These are phyloP conservation scores for Apamea sordens DNA, from an alignment of 2,888 invertebrate species.

Conservation along the genomic window DNA sequence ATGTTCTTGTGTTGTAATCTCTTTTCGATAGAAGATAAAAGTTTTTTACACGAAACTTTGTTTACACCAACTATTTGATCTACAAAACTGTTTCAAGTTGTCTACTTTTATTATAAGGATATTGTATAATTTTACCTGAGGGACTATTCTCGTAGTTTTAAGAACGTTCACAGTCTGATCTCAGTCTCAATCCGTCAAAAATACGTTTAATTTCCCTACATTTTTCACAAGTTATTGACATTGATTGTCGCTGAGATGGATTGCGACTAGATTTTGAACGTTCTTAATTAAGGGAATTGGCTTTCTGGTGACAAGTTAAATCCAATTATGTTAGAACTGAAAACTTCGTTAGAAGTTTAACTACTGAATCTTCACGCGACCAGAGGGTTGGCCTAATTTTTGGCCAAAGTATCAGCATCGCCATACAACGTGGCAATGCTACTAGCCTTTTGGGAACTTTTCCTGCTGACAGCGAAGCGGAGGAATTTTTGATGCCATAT, in stretches of 20 bases:
- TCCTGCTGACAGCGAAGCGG: no score
- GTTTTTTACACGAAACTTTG: not conserved
- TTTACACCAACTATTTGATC: not conserved
- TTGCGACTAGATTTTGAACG: no score
- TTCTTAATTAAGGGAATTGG: no score
- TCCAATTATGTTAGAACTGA: not conserved
- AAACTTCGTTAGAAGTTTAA: not conserved
- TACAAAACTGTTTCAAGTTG: not conserved
- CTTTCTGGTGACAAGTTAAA: not conserved
- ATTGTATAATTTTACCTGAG: not conserved
- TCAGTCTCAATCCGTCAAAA: no score
- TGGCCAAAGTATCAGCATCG: not conserved
- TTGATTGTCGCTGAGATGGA: no score
- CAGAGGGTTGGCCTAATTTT: not conserved
- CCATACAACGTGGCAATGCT: not conserved
- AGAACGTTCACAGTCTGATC: no score
- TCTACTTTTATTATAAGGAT: not conserved
- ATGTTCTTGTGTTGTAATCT: slow-evolving; percentile 22
- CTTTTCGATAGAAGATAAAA: slow-evolving; percentile 12
- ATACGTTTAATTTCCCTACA: no score
- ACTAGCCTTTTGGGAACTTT: no score
- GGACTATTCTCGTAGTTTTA: no score
- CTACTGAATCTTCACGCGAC: not conserved
- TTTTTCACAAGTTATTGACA: no score
- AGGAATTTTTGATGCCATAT: no score